Evolutionary conservation across 1,140 invertebrate genomes (phyloP).

Genomic region (Drosophila suzukii): DNA sequence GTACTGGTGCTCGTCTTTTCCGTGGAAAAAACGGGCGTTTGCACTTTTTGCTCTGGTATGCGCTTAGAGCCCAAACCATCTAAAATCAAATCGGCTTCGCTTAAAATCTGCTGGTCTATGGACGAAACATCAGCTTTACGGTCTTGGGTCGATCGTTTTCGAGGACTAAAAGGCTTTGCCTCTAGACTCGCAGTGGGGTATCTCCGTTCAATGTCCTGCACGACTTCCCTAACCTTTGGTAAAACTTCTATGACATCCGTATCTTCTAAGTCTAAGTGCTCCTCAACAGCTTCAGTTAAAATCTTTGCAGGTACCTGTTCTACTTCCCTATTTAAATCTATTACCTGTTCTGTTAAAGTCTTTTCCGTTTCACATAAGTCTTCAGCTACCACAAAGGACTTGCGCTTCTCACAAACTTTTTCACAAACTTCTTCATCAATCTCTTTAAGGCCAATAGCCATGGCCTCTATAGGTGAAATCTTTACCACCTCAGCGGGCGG

Average conservation of each 20-base stretch:
- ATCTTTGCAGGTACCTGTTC: conserved; percentile 66
- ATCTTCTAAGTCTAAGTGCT: conserved; percentile 62
- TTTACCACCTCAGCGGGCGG: conserved; percentile 57
- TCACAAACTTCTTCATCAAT: conserved; percentile 76
- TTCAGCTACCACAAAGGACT: conserved; percentile 73
- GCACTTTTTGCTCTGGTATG: conserved; percentile 30
- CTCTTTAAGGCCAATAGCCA: conserved; percentile 35
- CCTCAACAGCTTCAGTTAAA: conserved; percentile 59
- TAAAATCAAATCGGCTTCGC: conserved; percentile 67
- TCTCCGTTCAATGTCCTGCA: conserved; percentile 70
- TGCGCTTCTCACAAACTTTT: conserved; percentile 72
- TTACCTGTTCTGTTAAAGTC: conserved; percentile 71
- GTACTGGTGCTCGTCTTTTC: conserved; percentile 34
- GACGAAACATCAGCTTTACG: conserved; percentile 52
- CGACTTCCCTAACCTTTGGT: conserved; percentile 71
- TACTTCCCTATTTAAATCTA: conserved; percentile 66
- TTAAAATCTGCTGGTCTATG: conserved; percentile 74
- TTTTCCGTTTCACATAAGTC: conserved; percentile 78
- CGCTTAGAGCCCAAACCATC: conserved; percentile 39
- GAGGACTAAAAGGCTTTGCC: conserved; percentile 71
- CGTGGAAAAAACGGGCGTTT: conserved; percentile 39
- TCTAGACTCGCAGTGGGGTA: conserved; percentile 58
- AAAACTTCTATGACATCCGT: conserved; percentile 55
- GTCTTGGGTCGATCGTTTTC: conserved; percentile 45
- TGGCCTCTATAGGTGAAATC: conserved; percentile 68